Percentiles rank a stretch among this genome's conserved stretches.
Evolutionary conservation across 2,888 invertebrate species (phyloP).

Genomic region (Heteromyza rotundicornis): DNA sequence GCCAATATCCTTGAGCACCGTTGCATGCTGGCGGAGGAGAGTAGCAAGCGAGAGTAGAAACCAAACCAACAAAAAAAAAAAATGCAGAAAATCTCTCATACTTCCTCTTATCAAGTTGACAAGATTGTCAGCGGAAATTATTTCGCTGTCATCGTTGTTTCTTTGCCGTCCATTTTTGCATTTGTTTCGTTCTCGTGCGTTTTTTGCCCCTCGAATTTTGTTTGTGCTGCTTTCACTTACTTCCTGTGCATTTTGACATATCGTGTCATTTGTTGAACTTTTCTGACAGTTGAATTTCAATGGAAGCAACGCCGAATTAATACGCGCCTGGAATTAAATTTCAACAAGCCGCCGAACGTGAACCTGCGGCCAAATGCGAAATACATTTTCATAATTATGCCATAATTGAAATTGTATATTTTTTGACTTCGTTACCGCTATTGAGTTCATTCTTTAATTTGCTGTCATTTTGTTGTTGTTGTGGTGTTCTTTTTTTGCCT

Average conservation of each 20-base stretch:
- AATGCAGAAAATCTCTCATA: no score
- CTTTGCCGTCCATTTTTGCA: background rate
- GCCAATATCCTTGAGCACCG: no score
- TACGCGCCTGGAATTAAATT: no score
- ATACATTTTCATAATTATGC: background rate
- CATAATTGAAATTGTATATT: background rate
- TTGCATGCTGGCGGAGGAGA: no score
- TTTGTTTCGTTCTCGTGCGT: background rate
- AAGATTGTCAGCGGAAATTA: conserved; percentile 46
- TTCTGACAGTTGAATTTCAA: background rate
- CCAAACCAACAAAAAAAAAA: no score
- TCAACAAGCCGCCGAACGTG: no score
- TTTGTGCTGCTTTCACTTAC: background rate
- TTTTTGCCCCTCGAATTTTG: background rate
- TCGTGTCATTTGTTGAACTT: background rate
- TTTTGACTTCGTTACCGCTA: no score
- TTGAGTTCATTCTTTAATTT: no score
- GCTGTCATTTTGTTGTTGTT: no score
- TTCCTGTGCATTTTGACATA: background rate
- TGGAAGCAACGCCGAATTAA: background rate
- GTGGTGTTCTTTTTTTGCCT: no score
- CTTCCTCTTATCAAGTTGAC: background rate
- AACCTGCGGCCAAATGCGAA: background rate
- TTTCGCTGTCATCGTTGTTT: conserved; percentile 34
- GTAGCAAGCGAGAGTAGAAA: no score